Evolutionary conservation across 2,888 invertebrate species (phyloP), one percentile per base, ranked within the genome.

Genomic region (Dioctria rufipes): DNA sequence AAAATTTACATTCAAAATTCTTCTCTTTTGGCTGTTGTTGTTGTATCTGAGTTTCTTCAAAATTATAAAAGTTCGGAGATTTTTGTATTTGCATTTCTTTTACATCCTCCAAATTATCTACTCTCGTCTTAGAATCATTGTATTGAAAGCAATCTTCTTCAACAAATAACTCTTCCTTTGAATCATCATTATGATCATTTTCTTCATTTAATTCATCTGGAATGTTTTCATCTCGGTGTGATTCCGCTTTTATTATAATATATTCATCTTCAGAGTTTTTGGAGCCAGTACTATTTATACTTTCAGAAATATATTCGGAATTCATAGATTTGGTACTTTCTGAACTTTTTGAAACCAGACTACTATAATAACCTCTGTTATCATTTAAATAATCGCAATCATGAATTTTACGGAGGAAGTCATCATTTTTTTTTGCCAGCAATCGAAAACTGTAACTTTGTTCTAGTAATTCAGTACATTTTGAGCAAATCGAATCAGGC

Each of bases 401-500:
- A n/a, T 42, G 42, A 65, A 65, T 65, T 40, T 65, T 65, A 3
- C n/a, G 65, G 5, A 65, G 65, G 11, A 65, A 65, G 5, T 65
- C 65, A 5, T 65, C 65, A 5, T 40, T 65, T 40, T 65, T 65
- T 3, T 42, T 39, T 0, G 65, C 42, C 13, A 65, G 42, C 42
- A 40, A 42, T 4, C 65, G 65, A 65, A 65, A 65, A 65, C n/a
- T 65, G 42, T 42, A 65, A 42, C 42, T 13, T 40, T 65, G 65
- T 3, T 65, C 65, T 37, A 65, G 13, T 3, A n/a, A 42, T 65
- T 65, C 40, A 37, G 42, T 40, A 13, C 65, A 65, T 42, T 65
- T 65, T 4, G 65, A 42, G 39, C 65, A 65, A n/a, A 65, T 65
- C 40, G 65, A 65, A 42, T 65, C 65, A 65, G 65, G 65, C 3